Percentiles rank a stretch among this genome's conserved stretches.
phyloP scores from a whole-genome alignment of 1,140 invertebrate genomes.

The Lordiphosa mommai region DNA sequence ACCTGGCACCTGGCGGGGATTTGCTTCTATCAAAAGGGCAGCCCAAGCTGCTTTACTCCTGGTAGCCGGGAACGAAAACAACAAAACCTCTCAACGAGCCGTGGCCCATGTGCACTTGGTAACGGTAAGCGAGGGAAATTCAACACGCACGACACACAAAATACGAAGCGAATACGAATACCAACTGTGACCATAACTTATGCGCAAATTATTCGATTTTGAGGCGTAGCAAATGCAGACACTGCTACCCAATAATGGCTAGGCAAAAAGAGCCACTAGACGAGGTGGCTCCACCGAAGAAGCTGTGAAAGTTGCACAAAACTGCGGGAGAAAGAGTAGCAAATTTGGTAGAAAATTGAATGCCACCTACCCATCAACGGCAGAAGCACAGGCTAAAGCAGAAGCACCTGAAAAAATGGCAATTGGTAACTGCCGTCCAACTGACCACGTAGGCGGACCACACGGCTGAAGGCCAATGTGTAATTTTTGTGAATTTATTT shows the following conservation, averaged over 20 bases:
- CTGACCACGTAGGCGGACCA: constrained; percentile 58
- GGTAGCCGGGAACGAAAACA: constrained; percentile 24
- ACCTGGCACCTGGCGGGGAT: not conserved
- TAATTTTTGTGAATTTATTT: constrained; percentile 55
- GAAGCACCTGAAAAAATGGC: constrained; percentile 7
- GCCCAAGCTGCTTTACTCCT: constrained; percentile 4
- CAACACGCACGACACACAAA: constrained; percentile 49
- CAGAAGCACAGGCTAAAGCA: constrained; percentile 2
- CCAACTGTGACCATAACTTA: constrained; percentile 53
- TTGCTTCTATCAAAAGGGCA: not conserved
- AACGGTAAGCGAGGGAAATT: constrained; percentile 52
- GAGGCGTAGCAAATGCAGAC: constrained; percentile 49
- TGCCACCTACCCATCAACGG: constrained; percentile 44
- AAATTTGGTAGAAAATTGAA: constrained; percentile 56
- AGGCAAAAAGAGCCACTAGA: not conserved
- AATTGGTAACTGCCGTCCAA: constrained; percentile 2
- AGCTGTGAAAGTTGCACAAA: constrained; percentile 49
- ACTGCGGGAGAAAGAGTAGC: constrained; percentile 46
- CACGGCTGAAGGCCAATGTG: constrained; percentile 38
- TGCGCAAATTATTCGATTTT: constrained; percentile 55
- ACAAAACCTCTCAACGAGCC: constrained; percentile 44
- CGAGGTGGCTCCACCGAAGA: constrained; percentile 34
- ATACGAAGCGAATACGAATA: not conserved
- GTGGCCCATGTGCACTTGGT: constrained; percentile 45
- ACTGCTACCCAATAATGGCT: constrained; percentile 47